phyloP scores from a whole-genome alignment of 2,888 invertebrate species.

The Drosophila peninsularis region DNA sequence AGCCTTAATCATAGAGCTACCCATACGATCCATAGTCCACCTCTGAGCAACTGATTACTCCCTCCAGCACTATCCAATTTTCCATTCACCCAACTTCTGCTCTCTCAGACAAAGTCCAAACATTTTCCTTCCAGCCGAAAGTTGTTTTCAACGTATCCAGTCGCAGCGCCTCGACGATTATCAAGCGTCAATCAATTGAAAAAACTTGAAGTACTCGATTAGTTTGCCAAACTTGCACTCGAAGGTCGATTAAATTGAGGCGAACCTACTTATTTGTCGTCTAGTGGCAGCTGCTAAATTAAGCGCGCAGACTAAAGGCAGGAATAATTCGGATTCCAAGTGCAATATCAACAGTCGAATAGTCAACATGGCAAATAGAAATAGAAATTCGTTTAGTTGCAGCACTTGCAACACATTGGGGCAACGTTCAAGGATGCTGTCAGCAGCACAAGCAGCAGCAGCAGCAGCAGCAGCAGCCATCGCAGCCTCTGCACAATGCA shows the following conservation, averaged over 20 bases:
- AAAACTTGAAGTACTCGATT: background rate
- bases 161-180: background rate
- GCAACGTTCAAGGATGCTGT: slow-evolving; percentile 64
- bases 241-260: slow-evolving; percentile 2
- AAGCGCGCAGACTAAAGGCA: background rate
- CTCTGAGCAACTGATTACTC: too few relatives aligned
- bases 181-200: background rate
- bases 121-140: background rate
- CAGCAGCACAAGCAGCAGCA: slow-evolving; percentile 46
- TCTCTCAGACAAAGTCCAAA: background rate
- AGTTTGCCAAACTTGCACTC: slow-evolving; percentile 15
- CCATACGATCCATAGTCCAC: too few relatives aligned
- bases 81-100: background rate
- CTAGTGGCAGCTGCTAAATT: slow-evolving; percentile 11
- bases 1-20: too few relatives aligned
- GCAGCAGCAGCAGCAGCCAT: background rate
- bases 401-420: slow-evolving; percentile 53
- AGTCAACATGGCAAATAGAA: slow-evolving; percentile 66
- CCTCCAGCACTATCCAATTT: too few relatives aligned
- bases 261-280: slow-evolving; percentile 19
- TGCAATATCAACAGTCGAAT: slow-evolving; percentile 66
- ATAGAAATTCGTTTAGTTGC: slow-evolving; percentile 75
- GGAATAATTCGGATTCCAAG: slow-evolving; percentile 39
- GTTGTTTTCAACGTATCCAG: background rate
- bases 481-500: slow-evolving; percentile 33